Base-by-base conservation (phyloP, 2,888 invertebrate species). In the Bellardia pandia region DNA sequence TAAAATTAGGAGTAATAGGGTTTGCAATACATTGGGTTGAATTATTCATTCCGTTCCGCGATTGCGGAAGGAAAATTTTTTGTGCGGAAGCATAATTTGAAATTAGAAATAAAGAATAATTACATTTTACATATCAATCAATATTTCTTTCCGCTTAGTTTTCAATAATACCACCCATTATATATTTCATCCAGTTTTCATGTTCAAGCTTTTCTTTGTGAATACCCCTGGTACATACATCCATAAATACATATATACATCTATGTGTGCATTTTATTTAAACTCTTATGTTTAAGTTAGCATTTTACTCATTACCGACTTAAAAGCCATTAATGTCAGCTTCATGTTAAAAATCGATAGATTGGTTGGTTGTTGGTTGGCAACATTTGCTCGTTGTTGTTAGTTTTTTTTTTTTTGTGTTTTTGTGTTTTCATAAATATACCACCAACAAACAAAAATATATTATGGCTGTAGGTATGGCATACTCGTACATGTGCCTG, bases 281-380 rank as follows among this genome's bases (percentile, higher is more conserved):
- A 91, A 90, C n/a, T 33, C 7, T 90, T 89, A 90, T 89, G 13
- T 69, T 51, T 45, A 45, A 51, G 42, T 64, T 72, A 45, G 13
- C 66, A 77, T 81, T 77, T 91, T 91, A 90, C 92, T 92, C 91
- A 92, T 93, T 93, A 92, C 91, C 89, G 90, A 90, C 90, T 89
- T 89, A 84, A 86, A 90, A 89, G 91, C 90, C 92, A 93, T 93
- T 93, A 93, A 91, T 91, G 93, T 93, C 93, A 93, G 93, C 88
- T 90, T 90, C 92, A 92, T 92, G 92, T 93, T 93, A 93, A 93
- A 92, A 93, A 93, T 93, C 93, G 92, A 93, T 93, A 92, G 92
- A 92, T 92, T 92, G 91, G 90, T 90, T 88, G 62, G 74, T 74
- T 77, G 90, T 90, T 88, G 62, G 78, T 85, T 78, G 86, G 78